These are phyloP conservation scores for Platalea minor DNA, from an alignment of 2,797 vertebrate species.

Conservation along the genomic window DNA sequence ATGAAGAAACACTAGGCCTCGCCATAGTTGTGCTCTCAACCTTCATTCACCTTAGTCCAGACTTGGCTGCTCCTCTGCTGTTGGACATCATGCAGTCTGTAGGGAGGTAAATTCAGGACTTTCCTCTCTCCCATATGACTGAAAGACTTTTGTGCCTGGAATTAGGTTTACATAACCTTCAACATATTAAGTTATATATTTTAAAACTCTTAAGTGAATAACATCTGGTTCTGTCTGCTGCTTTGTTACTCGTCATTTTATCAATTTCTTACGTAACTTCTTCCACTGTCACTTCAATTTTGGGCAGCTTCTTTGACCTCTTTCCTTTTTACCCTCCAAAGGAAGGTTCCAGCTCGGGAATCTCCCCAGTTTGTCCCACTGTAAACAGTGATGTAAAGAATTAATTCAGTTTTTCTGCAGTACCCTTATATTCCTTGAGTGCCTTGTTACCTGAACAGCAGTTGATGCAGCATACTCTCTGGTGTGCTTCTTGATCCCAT, in stretches of 20 bases:
- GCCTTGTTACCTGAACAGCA: neutral
- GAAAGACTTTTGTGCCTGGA: neutral
- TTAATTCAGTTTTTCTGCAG: neutral
- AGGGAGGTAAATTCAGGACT: constrained; percentile 83
- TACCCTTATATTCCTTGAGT: neutral
- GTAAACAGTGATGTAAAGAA: neutral
- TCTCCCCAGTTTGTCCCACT: neutral
- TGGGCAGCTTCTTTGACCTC: neutral
- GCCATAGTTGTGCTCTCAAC: constrained; percentile 96
- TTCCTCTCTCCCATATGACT: neutral
- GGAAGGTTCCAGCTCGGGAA: neutral
- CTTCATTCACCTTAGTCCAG: constrained; percentile 96
- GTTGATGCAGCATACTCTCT: neutral
- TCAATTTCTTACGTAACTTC: neutral
- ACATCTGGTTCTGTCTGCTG: neutral
- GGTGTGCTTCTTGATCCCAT: neutral
- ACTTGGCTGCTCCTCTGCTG: constrained; percentile 94
- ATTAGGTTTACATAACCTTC: neutral
- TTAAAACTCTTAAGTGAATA: neutral
- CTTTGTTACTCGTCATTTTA: neutral
- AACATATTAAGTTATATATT: neutral
- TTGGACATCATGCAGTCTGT: constrained; percentile 99
- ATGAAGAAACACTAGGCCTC: constrained; percentile 94
- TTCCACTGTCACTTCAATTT: neutral
- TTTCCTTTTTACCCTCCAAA: neutral